These are phyloP conservation scores for Thymelicus acteon DNA, from an alignment of 2,888 invertebrate genomes.

Conservation along the genomic window DNA sequence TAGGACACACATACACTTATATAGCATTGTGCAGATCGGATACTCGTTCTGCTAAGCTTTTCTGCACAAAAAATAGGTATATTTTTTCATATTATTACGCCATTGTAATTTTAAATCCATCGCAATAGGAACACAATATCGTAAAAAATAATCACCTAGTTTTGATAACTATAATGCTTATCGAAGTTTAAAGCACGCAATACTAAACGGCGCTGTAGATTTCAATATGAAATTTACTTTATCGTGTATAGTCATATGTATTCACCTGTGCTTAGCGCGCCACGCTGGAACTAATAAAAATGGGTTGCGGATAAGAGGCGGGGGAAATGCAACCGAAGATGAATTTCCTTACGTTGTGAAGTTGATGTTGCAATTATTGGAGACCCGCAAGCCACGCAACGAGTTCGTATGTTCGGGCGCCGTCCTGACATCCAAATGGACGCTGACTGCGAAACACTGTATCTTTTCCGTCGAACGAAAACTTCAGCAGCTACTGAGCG, in stretches of 20 bases:
- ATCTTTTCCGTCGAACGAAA: not conserved
- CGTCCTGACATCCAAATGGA: constrained; percentile 19
- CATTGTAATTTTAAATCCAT: too few relatives aligned
- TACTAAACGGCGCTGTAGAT: not conserved
- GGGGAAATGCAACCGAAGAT: constrained; percentile 24
- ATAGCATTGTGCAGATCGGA: too few relatives aligned
- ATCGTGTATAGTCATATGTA: not conserved
- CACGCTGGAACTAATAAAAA: not conserved
- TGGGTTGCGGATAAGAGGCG: constrained; percentile 7
- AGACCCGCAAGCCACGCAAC: not conserved
- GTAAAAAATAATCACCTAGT: not conserved
- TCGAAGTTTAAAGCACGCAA: not conserved
- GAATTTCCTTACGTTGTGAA: constrained; percentile 30
- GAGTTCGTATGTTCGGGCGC: not conserved
- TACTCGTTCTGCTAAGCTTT: too few relatives aligned
- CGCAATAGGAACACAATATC: constrained; percentile 61
- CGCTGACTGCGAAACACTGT: constrained; percentile 28
- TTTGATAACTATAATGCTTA: not conserved
- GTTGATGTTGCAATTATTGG: not conserved
- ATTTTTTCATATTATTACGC: too few relatives aligned
- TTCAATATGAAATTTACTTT: not conserved
- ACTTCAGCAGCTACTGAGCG: not conserved
- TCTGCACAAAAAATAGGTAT: too few relatives aligned
- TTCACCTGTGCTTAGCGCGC: not conserved
- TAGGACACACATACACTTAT: too few relatives aligned